Base-by-base conservation (phyloP, 1,140 invertebrate genomes). In the Scaptomyza montana region DNA sequence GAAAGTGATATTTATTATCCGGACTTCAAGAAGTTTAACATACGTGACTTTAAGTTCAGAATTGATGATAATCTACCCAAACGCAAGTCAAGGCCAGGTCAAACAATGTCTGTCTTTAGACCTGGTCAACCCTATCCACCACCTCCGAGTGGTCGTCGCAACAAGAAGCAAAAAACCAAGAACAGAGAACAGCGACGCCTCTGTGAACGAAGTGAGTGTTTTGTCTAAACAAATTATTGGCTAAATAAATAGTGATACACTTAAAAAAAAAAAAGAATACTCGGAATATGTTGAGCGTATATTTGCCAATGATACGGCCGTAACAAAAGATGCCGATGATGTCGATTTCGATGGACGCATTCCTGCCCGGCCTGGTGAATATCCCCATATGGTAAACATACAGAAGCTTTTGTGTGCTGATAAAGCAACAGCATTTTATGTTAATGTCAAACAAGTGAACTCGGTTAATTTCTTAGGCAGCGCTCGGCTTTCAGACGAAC, bases 301-400 rank as follows among this genome's bases (percentile, higher is more conserved):
- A 49, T 91, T 90, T 53, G 74, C 80, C 8, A 80, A 89, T 43
- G 87, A 91, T 51, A 65, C 74, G 6, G 90, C 65, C 0, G 78
- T 78, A 10, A 65, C 54, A 3, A 77, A 70, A 9, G 87, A 91
- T 46, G 90, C 89, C 8, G 91, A 84, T 5, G 90, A 90, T 33
- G 74, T 71, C 3, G 78, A 90, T 16, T 91, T 91, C 43, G 78
- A 91, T 66, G 92, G 92, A 1, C 89, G 92, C 2, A 47, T 78
- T 7, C 66, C 82, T 41, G 92, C 91, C 16, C 56, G 63, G n/a
- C 86, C 87, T 16, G 89, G 85, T 43, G 90, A 92, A 86, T 92
- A 91, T 76, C 92, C 92, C 0, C 92, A 93, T 39, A 92, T 92
- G 92, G 92, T 91, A 80, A 12, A 25, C 43, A 54, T 7, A 16